These are phyloP conservation scores for Zosterops pallidus DNA, from an alignment of 2,113 vertebrate species.

Conservation along the genomic window DNA sequence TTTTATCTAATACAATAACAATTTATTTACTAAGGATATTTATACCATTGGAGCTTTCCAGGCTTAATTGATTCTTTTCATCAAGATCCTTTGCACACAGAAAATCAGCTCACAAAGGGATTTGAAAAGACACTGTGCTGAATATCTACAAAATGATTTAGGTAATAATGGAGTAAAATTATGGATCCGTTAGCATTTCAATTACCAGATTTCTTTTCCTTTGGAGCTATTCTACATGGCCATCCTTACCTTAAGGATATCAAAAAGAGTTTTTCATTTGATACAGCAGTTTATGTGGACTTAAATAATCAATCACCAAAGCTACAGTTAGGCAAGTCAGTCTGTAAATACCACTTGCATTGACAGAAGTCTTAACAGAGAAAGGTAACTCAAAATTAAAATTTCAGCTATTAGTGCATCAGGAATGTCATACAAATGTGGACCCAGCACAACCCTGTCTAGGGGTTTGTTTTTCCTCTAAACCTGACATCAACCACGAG, in stretches of 20 bases:
- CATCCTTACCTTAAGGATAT: not conserved
- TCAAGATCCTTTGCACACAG: slow-evolving; percentile 33
- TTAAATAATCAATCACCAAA: slow-evolving; percentile 48
- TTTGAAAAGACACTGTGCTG: not conserved
- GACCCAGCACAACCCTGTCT: not conserved
- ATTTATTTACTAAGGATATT: slow-evolving; percentile 65
- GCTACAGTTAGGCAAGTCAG: not conserved
- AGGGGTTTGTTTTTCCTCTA: not conserved
- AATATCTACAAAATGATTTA: slow-evolving; percentile 40
- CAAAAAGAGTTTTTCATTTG: slow-evolving; percentile 29
- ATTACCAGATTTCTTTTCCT: slow-evolving; percentile 30
- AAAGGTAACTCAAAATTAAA: not conserved
- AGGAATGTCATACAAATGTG: not conserved
- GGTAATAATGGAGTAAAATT: slow-evolving; percentile 23
- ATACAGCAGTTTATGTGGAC: not conserved
- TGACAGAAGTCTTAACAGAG: not conserved
- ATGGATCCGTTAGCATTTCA: slow-evolving; percentile 54
- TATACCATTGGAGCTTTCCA: slow-evolving; percentile 42
- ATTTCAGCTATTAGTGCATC: not conserved
- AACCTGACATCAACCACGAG: not conserved
- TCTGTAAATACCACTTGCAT: not conserved
- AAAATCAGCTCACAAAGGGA: slow-evolving; percentile 32
- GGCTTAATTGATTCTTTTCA: slow-evolving; percentile 64
- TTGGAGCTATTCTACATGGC: slow-evolving; percentile 7
- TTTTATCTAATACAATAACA: slow-evolving; percentile 69